Evolutionary conservation across 2,888 invertebrate genomes (phyloP).

Genomic region (Cacoxenus indagator): DNA sequence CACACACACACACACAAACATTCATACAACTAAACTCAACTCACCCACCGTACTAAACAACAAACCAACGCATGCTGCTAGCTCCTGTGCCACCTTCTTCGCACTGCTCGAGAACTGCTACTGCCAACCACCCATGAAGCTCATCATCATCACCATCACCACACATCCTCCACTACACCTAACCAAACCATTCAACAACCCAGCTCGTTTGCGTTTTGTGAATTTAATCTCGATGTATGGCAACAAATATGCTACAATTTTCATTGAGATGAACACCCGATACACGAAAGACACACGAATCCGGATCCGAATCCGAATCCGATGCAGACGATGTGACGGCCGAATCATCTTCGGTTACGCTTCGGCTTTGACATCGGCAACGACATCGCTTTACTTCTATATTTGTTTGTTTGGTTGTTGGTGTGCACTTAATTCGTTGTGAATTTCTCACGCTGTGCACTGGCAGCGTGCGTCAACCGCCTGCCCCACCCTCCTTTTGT

Average conservation of each 20-base stretch:
- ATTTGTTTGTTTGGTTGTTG: conserved; percentile 28
- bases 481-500: not conserved
- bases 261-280: conserved; percentile 67
- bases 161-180: conserved; percentile 17
- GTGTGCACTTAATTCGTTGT: conserved; percentile 53
- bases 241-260: conserved; percentile 68
- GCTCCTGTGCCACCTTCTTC: not conserved
- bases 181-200: conserved; percentile 23
- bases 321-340: conserved; percentile 31
- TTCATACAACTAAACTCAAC: not conserved
- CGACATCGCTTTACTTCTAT: not conserved
- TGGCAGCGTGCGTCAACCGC: not conserved
- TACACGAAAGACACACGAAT: conserved; percentile 44
- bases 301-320: conserved; percentile 26
- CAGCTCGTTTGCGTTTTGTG: conserved; percentile 62
- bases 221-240: conserved; percentile 67
- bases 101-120: not conserved
- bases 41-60: conserved; percentile 2
- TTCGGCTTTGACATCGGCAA: not conserved
- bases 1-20: conserved; percentile 1
- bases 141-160: not conserved
- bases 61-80: conserved; percentile 1
- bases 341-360: conserved; percentile 29
- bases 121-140: not conserved
- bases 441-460: conserved; percentile 54